Conservation (phyloP, 2,113 vertebrate species). For the Thalassarche chlororhynchos region DNA sequence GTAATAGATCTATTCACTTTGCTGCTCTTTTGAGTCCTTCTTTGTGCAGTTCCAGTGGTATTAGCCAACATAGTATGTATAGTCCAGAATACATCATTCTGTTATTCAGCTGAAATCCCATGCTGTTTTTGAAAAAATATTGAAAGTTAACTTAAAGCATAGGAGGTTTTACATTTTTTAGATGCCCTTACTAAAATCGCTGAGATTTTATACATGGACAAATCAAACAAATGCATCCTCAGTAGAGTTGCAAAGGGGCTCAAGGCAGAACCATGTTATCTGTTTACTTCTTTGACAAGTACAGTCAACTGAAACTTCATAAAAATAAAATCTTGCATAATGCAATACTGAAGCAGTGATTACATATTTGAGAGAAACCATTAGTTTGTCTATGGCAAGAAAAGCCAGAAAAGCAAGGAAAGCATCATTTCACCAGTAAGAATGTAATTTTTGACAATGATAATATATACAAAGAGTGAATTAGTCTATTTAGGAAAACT, state of each 20-base stretch:
- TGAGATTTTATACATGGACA: background rate
- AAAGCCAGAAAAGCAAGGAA: background rate
- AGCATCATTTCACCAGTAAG: background rate
- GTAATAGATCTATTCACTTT: slow-evolving; percentile 69
- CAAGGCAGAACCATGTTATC: background rate
- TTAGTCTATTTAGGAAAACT: background rate
- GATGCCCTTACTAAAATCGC: background rate
- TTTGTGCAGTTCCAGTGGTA: background rate
- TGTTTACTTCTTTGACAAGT: background rate
- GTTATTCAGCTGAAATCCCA: background rate
- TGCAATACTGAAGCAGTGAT: background rate
- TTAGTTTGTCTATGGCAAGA: background rate
- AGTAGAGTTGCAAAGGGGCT: background rate
- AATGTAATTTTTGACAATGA: background rate
- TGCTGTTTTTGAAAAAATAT: background rate
- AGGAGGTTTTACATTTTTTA: background rate
- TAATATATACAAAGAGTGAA: background rate
- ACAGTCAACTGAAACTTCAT: background rate
- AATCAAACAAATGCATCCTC: slow-evolving; percentile 9
- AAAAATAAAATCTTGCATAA: background rate
- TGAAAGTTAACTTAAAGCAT: background rate
- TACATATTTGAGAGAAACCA: background rate
- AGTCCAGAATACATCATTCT: background rate
- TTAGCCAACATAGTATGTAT: background rate
- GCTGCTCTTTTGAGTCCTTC: slow-evolving; percentile 40